Conservation (phyloP, 2,888 invertebrate species). For the Himalopsyche kuldschensis region DNA sequence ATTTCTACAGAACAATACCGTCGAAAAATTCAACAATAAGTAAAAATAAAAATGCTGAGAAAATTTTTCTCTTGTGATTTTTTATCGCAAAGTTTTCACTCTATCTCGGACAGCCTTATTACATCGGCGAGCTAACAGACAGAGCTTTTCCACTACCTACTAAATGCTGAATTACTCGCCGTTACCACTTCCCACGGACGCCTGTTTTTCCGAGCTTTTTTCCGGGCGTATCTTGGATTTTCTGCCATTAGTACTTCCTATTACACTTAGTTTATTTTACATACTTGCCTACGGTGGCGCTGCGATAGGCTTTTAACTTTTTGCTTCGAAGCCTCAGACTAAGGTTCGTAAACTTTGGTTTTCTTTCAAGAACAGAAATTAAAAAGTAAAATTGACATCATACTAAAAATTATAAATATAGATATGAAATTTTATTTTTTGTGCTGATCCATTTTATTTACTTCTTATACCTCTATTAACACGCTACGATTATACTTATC, state of each 20-base stretch:
- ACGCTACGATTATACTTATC: too few species aligned
- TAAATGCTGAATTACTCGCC: conserved; percentile 24
- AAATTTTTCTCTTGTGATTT: background rate
- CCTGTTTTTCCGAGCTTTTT: conserved; percentile 23
- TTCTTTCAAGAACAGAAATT: background rate
- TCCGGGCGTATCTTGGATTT: conserved; percentile 25
- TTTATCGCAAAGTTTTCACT: background rate
- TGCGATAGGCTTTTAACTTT: background rate
- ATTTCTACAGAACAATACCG: background rate
- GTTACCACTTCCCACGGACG: conserved; percentile 14
- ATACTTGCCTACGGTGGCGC: conserved; percentile 5
- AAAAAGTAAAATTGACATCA: background rate
- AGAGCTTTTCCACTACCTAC: conserved; percentile 2
- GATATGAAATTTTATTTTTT: too few species aligned
- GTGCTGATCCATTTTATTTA: too few species aligned
- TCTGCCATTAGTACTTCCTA: conserved; percentile 21
- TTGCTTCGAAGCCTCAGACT: background rate
- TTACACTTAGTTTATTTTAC: conserved; percentile 26
- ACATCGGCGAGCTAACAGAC: background rate
- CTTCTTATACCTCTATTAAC: too few species aligned
- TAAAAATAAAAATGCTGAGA: background rate
- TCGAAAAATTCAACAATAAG: background rate
- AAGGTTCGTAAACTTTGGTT: background rate
- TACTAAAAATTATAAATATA: too few species aligned
- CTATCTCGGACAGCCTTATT: background rate